Evolutionary conservation across 1,140 invertebrate genomes (phyloP).

Genomic region (Drosophila pectinifera): DNA sequence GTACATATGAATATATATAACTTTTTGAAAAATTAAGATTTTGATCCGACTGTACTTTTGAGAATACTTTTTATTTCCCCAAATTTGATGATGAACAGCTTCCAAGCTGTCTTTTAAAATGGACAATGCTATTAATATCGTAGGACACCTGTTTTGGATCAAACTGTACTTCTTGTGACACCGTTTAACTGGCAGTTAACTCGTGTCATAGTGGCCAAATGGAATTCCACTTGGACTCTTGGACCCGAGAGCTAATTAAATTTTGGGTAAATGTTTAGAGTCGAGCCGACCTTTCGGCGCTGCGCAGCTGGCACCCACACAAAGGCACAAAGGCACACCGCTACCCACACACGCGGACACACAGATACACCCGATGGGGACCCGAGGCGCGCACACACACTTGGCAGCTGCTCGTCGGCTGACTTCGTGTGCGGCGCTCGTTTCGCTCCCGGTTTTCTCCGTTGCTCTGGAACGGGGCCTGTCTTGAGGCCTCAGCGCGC

Average conservation of each 20-base stretch:
- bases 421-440: constrained; percentile 42
- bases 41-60: not conserved
- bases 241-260: constrained; percentile 53
- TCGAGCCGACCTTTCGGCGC: constrained; percentile 64
- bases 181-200: constrained; percentile 13
- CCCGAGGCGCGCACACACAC: constrained; percentile 1
- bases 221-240: constrained; percentile 34
- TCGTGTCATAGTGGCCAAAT: constrained; percentile 24
- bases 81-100: not conserved
- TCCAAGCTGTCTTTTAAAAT: not conserved
- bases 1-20: too few relatives aligned
- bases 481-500: constrained; percentile 69
- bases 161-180: constrained; percentile 11
- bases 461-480: constrained; percentile 69
- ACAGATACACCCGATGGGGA: constrained; percentile 12
- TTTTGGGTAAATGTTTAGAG: constrained; percentile 69
- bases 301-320: constrained; percentile 58
- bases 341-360: constrained; percentile 16
- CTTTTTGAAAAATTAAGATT: not conserved
- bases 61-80: not conserved
- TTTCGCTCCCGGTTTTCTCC: constrained; percentile 49
- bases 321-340: constrained; percentile 23
- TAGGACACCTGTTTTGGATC: constrained; percentile 2
- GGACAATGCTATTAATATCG: not conserved
- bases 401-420: constrained; percentile 42